Percentiles rank a stretch among this genome's conserved stretches.
phyloP scores from a whole-genome alignment of 2,888 invertebrate species.

The Notodonta ziczac region DNA sequence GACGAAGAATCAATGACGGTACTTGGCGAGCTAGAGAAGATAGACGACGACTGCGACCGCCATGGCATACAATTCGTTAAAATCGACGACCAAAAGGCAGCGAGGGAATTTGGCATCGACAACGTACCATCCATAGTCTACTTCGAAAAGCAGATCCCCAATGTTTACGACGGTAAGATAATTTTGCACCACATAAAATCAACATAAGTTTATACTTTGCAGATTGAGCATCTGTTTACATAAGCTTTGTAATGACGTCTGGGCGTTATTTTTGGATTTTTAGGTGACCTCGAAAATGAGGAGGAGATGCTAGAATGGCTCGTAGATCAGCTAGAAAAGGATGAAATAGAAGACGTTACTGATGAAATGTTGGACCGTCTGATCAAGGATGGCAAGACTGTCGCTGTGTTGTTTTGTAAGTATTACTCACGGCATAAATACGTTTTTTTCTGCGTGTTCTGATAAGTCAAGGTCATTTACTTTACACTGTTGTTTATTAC shows the following conservation, averaged over 20 bases:
- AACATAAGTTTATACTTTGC: neutral
- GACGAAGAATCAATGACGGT: slow-evolving; percentile 95
- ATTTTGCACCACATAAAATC: slow-evolving; percentile 6
- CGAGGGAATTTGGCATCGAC: slow-evolving; percentile 94
- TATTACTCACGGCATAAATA: slow-evolving; percentile 23
- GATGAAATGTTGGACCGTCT: slow-evolving; percentile 97
- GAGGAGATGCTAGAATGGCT: slow-evolving; percentile 95
- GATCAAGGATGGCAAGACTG: slow-evolving; percentile 93
- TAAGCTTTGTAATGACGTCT: slow-evolving; percentile 3
- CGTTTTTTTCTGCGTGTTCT: slow-evolving; percentile 3
- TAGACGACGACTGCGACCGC: slow-evolving; percentile 96
- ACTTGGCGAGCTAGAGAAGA: slow-evolving; percentile 94
- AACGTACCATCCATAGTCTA: slow-evolving; percentile 93
- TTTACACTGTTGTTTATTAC: slow-evolving; percentile 33
- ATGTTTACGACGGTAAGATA: slow-evolving; percentile 92
- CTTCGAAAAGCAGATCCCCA: slow-evolving; percentile 96
- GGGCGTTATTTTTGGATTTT: slow-evolving; percentile 6
- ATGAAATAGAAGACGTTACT: slow-evolving; percentile 97
- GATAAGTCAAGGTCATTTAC: slow-evolving; percentile 7
- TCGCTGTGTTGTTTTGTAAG: slow-evolving; percentile 96
- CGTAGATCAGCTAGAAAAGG: slow-evolving; percentile 93
- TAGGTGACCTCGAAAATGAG: slow-evolving; percentile 93
- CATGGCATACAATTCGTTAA: slow-evolving; percentile 97
- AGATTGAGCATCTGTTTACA: neutral
- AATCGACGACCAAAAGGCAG: slow-evolving; percentile 94